Conservation (phyloP, 2,113 vertebrate genomes). For the Xiphophorus maculatus region DNA sequence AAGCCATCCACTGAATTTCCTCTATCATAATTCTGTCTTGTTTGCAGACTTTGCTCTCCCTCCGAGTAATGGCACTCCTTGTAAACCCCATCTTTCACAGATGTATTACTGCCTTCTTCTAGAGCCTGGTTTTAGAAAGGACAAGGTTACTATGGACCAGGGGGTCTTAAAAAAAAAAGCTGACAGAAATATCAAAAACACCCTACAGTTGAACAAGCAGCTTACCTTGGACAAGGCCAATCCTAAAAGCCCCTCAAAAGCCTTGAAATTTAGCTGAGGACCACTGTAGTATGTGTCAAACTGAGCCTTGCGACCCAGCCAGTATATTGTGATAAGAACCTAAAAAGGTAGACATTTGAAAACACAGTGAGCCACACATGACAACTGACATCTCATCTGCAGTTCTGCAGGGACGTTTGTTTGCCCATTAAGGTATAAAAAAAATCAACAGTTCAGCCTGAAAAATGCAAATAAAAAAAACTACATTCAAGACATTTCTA, state of each 20-base stretch:
- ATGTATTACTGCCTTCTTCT: constrained; percentile 74
- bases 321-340: constrained; percentile 98
- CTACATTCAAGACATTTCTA: too few relatives aligned
- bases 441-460: too few relatives aligned
- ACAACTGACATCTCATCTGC: neutral
- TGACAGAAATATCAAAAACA: neutral
- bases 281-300: constrained; percentile 85
- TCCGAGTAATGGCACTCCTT: constrained; percentile 83
- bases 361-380: neutral
- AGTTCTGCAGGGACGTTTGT: too few relatives aligned
- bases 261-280: constrained; percentile 90
- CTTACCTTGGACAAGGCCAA: constrained; percentile 68
- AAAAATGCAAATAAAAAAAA: too few relatives aligned
- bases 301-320: constrained; percentile 94
- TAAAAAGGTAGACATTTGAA: constrained; percentile 54
- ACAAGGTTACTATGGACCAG: neutral
- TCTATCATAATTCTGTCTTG: constrained; percentile 73
- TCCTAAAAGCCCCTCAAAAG: constrained; percentile 91
- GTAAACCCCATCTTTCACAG: constrained; percentile 84
- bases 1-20: constrained; percentile 86
- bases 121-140: constrained; percentile 61
- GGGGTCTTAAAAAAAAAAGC: too few relatives aligned
- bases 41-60: constrained; percentile 70
- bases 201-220: neutral
- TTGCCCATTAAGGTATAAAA: too few relatives aligned